Conservation (phyloP, 2,888 invertebrate genomes). For the Sialis lutaria region DNA sequence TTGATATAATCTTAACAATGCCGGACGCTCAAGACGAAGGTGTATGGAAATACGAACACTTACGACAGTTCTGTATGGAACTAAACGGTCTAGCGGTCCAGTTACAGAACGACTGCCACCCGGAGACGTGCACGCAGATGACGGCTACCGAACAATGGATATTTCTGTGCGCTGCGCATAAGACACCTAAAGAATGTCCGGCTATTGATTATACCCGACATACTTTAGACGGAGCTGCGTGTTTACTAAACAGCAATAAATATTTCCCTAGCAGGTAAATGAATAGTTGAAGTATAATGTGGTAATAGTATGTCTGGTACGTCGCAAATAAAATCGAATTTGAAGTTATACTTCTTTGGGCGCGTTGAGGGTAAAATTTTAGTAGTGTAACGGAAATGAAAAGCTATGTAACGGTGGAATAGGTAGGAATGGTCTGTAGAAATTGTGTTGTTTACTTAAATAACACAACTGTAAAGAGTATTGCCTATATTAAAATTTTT, state of each 20-base stretch:
- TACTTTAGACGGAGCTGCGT: slow-evolving; percentile 96
- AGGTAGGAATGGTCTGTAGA: too few relatives aligned
- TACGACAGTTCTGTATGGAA: slow-evolving; percentile 99
- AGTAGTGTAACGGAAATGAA: too few relatives aligned
- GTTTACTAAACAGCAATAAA: slow-evolving; percentile 96
- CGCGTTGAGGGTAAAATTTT: too few relatives aligned
- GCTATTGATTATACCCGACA: slow-evolving; percentile 99
- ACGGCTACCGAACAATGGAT: slow-evolving; percentile 99
- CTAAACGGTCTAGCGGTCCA: slow-evolving; percentile 95
- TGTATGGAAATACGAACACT: slow-evolving; percentile 99
- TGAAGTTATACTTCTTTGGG: too few relatives aligned
- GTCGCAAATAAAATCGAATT: too few relatives aligned
- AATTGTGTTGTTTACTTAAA: too few relatives aligned
- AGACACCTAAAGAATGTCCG: slow-evolving; percentile 99
- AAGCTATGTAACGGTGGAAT: too few relatives aligned
- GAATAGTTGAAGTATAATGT: slow-evolving; percentile 6
- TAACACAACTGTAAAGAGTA: too few relatives aligned
- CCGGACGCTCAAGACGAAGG: slow-evolving; percentile 97
- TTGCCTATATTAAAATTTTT: too few relatives aligned
- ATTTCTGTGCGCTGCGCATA: slow-evolving; percentile 98
- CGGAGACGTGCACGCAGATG: slow-evolving; percentile 97
- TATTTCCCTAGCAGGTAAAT: slow-evolving; percentile 94
- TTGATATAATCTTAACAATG: slow-evolving; percentile 86
- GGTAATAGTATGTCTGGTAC: neutral
- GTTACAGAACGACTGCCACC: slow-evolving; percentile 90